Percentiles rank a stretch among this genome's conserved stretches.
Evolutionary conservation across 1,140 invertebrate genomes (phyloP).

Genomic region (Trichoplusia ni): DNA sequence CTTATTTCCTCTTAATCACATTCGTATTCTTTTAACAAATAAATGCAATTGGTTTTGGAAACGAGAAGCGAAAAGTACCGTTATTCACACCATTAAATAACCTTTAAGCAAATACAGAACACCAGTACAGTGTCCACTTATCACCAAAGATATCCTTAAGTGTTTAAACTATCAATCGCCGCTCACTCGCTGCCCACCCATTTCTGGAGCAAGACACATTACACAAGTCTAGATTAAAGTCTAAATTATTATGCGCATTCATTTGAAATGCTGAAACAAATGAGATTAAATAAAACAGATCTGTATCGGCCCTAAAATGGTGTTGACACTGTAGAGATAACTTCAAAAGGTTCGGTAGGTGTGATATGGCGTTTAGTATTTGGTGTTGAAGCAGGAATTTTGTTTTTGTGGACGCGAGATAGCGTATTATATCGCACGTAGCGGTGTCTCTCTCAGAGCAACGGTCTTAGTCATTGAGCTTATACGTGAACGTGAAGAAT

Average conservation of each 20-base stretch:
- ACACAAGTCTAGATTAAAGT: constrained; percentile 5
- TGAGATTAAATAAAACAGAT: constrained; percentile 20
- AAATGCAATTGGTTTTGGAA: no score
- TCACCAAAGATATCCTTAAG: background rate
- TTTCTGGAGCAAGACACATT: constrained; percentile 12
- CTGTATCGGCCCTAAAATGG: background rate
- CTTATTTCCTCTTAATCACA: no score
- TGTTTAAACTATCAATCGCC: background rate
- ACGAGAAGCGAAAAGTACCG: background rate
- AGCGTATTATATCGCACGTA: no score
- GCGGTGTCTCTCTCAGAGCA: no score
- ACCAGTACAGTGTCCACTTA: background rate
- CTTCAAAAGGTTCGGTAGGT: background rate
- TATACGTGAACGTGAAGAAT: no score
- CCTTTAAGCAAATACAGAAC: background rate
- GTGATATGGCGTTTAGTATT: no score
- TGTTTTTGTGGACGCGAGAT: no score
- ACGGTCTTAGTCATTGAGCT: no score
- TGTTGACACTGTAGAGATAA: background rate
- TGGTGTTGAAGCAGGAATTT: no score
- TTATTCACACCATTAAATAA: background rate
- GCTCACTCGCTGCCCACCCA: background rate
- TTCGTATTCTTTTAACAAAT: no score
- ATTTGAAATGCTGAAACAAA: constrained; percentile 16
- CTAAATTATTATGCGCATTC: constrained; percentile 20